Evolutionary conservation across 1,140 invertebrate genomes (phyloP).

Genomic region (Thalassaphorura encarpata): DNA sequence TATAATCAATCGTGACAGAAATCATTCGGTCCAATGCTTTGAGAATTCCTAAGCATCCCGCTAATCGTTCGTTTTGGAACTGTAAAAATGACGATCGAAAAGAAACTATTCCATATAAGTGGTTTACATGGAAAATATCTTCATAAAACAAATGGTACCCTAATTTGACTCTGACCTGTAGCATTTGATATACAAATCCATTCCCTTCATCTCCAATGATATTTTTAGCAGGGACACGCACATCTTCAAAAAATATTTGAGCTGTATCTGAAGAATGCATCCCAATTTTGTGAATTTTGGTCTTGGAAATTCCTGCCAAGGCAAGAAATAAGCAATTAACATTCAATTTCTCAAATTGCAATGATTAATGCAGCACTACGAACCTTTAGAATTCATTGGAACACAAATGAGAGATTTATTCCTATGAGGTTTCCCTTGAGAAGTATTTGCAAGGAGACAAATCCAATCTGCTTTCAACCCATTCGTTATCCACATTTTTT

Average conservation of each 20-base stretch:
- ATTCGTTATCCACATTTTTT: slow-evolving; percentile 52
- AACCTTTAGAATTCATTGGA: slow-evolving; percentile 48
- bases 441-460: slow-evolving; percentile 47
- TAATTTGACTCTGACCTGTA: too few species aligned
- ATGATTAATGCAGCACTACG: too few species aligned
- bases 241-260: slow-evolving; percentile 51
- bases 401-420: slow-evolving; percentile 53
- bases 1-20: slow-evolving; percentile 45
- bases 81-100: too few species aligned
- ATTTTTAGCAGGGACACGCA: slow-evolving; percentile 43
- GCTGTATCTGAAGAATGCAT: slow-evolving; percentile 48
- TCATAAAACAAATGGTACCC: too few species aligned
- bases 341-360: too few species aligned
- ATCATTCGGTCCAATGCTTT: slow-evolving; percentile 39
- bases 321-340: not conserved
- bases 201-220: slow-evolving; percentile 50
- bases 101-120: too few species aligned
- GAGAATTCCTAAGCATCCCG: slow-evolving; percentile 38
- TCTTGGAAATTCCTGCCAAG: slow-evolving; percentile 34
- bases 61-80: slow-evolving; percentile 49
- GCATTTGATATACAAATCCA: slow-evolving; percentile 53
- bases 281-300: slow-evolving; percentile 47
- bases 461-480: slow-evolving; percentile 49
- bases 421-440: slow-evolving; percentile 35
- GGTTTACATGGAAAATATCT: too few species aligned